phyloP scores from a whole-genome alignment of 2,797 vertebrate genomes.

The Pygocentrus nattereri region DNA sequence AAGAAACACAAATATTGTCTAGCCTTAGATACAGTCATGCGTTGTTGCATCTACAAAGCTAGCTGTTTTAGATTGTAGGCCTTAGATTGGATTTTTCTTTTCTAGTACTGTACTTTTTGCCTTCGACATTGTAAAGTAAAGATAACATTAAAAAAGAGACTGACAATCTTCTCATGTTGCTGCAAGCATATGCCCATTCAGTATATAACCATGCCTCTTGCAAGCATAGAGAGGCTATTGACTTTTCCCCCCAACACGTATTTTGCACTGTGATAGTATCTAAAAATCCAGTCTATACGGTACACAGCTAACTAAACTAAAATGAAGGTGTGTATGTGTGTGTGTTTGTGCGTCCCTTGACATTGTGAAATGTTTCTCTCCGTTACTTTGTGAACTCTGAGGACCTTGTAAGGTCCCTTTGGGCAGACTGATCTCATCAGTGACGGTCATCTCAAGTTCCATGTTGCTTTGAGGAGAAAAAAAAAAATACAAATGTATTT shows the following conservation, averaged over 20 bases:
- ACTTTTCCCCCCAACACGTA: slow-evolving; percentile 77
- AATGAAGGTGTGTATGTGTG: slow-evolving; percentile 79
- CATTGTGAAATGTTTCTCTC: slow-evolving; percentile 85
- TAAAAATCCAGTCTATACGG: slow-evolving; percentile 84
- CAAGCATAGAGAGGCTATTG: slow-evolving; percentile 74
- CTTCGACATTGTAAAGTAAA: slow-evolving; percentile 77
- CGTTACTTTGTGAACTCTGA: slow-evolving; percentile 57
- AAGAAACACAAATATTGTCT: slow-evolving; percentile 81
- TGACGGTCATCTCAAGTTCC: slow-evolving; percentile 53
- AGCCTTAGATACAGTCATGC: slow-evolving; percentile 85
- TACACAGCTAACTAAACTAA: slow-evolving; percentile 83
- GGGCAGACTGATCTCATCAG: slow-evolving; percentile 52
- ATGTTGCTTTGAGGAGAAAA: slow-evolving; percentile 74
- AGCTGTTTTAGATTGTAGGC: slow-evolving; percentile 81
- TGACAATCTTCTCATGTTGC: slow-evolving; percentile 87
- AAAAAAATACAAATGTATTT: slow-evolving; percentile 38
- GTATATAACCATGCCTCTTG: slow-evolving; percentile 67
- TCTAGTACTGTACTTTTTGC: slow-evolving; percentile 86
- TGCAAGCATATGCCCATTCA: slow-evolving; percentile 80
- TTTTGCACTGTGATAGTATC: slow-evolving; percentile 88
- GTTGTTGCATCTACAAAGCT: slow-evolving; percentile 84
- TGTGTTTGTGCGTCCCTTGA: slow-evolving; percentile 85
- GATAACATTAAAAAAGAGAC: slow-evolving; percentile 78
- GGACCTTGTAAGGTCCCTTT: slow-evolving; percentile 47
- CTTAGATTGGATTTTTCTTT: slow-evolving; percentile 80